phyloP scores from a whole-genome alignment of 2,797 vertebrate species.

The Amphiprion clarkii region DNA sequence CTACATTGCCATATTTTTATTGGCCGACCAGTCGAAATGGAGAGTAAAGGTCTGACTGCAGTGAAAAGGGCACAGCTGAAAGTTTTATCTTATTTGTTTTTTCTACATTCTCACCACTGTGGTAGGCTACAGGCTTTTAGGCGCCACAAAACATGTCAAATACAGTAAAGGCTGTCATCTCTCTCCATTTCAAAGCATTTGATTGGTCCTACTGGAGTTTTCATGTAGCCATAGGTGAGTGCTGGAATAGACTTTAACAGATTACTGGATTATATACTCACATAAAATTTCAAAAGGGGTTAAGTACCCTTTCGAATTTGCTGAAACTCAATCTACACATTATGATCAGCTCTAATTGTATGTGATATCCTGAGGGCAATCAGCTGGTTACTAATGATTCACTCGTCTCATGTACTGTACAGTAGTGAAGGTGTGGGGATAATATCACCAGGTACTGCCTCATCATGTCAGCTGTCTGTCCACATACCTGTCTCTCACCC shows the following conservation, averaged over 20 bases:
- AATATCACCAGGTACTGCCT: conserved; percentile 49
- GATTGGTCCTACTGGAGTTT: conserved; percentile 9
- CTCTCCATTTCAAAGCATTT: conserved; percentile 16
- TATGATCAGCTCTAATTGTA: conserved; percentile 15
- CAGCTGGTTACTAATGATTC: conserved; percentile 17
- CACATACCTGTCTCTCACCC: conserved; percentile 47
- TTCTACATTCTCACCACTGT: conserved; percentile 35
- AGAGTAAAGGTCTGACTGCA: conserved; percentile 56
- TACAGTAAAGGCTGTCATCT: conserved; percentile 27
- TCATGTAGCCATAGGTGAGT: not conserved
- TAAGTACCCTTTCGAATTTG: not conserved
- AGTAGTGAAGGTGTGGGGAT: conserved; percentile 42
- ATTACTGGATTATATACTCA: conserved; percentile 22
- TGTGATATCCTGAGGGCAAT: conserved; percentile 31
- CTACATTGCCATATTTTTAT: conserved; percentile 86
- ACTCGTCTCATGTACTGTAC: conserved; percentile 49
- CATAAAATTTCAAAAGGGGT: conserved; percentile 2
- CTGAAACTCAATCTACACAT: conserved; percentile 25
- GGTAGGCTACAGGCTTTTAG: conserved; percentile 37
- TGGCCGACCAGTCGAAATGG: conserved; percentile 70
- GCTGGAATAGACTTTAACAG: conserved; percentile 5
- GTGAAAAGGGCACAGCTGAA: conserved; percentile 54
- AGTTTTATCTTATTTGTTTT: conserved; percentile 2
- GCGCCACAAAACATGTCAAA: conserved; percentile 21
- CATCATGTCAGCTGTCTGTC: conserved; percentile 59